These are phyloP conservation scores for Terrapene triunguis DNA, from an alignment of 2,113 vertebrate genomes.

Conservation along the genomic window DNA sequence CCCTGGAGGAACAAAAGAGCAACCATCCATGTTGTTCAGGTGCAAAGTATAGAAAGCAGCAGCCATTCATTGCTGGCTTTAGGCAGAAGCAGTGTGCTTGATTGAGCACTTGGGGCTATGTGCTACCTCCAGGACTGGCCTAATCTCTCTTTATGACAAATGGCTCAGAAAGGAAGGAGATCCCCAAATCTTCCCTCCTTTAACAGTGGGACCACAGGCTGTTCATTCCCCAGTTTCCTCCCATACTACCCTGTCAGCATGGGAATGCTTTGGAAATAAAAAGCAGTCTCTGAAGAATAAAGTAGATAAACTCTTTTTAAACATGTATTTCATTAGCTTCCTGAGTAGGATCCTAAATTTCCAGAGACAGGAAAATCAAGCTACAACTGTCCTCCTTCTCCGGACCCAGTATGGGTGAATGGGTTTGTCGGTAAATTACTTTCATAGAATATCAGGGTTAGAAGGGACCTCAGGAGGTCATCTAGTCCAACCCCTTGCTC, in stretches of 20 bases:
- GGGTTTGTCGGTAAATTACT: not conserved
- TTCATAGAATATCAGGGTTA: not conserved
- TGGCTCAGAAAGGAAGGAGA: not conserved
- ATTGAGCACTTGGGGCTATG: not conserved
- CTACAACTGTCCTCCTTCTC: not conserved
- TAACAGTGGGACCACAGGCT: not conserved
- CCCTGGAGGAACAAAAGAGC: not conserved
- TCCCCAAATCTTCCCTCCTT: not conserved
- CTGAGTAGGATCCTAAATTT: not conserved
- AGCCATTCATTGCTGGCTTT: not conserved
- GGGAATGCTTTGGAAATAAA: accelerated
- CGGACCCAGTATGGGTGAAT: not conserved
- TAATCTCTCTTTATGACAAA: not conserved
- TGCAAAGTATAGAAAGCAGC: not conserved
- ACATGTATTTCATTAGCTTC: not conserved
- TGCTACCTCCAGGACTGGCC: not conserved
- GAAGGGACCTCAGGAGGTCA: no score
- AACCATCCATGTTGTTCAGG: not conserved
- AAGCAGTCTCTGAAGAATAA: not conserved
- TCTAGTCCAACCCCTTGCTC: no score
- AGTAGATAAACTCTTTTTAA: not conserved
- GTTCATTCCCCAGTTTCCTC: not conserved
- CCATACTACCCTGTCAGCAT: not conserved
- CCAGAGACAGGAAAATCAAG: not conserved
- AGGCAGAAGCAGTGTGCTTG: not conserved